Evolutionary conservation across 2,113 vertebrate genomes (phyloP).

Genomic region (Formicarius rufipectus): DNA sequence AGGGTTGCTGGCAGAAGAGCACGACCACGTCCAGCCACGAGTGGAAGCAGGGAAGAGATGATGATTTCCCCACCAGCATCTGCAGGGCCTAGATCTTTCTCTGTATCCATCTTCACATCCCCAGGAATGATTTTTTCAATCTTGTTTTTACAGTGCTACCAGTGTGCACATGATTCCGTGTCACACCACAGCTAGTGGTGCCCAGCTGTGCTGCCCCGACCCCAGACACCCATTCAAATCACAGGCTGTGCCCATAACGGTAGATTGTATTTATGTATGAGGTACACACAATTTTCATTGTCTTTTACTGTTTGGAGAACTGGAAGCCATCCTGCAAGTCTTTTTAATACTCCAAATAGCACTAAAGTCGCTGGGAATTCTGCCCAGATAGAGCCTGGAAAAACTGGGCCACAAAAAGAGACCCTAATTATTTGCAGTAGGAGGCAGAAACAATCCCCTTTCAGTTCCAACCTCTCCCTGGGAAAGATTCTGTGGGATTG

Average conservation of each 20-base stretch:
- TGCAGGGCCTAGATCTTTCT: not conserved
- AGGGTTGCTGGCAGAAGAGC: not conserved
- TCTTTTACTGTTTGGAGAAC: not conserved
- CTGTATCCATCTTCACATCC: not conserved
- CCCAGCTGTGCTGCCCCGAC: not conserved
- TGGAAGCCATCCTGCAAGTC: not conserved
- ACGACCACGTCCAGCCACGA: rapidly evolving
- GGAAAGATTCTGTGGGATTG: not conserved
- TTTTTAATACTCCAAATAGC: not conserved
- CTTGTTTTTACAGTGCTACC: not conserved
- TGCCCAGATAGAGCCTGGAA: not conserved
- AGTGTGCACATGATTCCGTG: not conserved
- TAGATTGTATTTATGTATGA: not conserved
- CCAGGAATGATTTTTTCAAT: not conserved
- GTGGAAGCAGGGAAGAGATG: not conserved
- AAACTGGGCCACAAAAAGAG: not conserved
- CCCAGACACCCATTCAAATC: not conserved
- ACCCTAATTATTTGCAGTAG: not conserved
- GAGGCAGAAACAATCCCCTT: not conserved
- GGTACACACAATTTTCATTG: not conserved
- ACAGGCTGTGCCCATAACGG: not conserved
- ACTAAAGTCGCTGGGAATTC: not conserved
- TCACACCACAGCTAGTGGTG: not conserved
- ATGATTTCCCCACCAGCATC: not conserved
- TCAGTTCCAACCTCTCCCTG: not conserved